These are phyloP conservation scores for Erpetoichthys calabaricus DNA, from an alignment of 2,797 vertebrate species.

Conservation along the genomic window DNA sequence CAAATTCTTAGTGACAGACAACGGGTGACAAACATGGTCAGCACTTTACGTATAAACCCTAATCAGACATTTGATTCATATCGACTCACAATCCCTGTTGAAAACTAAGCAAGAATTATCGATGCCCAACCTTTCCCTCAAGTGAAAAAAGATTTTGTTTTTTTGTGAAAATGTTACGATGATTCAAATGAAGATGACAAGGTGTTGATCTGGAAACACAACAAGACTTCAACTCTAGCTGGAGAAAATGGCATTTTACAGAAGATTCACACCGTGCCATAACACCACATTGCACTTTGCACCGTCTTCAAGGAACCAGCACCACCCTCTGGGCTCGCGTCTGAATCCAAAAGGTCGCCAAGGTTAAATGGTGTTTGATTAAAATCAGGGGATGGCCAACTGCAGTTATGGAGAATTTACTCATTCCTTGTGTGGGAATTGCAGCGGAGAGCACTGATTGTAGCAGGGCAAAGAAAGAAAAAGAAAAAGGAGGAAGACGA, in stretches of 20 bases:
- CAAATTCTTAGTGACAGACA: no score
- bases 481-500: no score
- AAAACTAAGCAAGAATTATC: no score
- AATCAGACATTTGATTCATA: no score
- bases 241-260: no score
- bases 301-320: slow-evolving; percentile 30
- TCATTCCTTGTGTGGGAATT: slow-evolving; percentile 42
- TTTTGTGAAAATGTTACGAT: no score
- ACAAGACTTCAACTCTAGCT: not conserved
- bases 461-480: not conserved
- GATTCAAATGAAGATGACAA: slow-evolving; percentile 16
- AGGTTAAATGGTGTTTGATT: slow-evolving; percentile 74
- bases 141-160: no score
- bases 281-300: slow-evolving; percentile 26
- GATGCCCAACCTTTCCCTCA: no score
- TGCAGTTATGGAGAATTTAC: slow-evolving; percentile 38
- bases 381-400: slow-evolving; percentile 67
- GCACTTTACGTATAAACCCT: no score
- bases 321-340: slow-evolving; percentile 30
- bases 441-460: slow-evolving; percentile 24
- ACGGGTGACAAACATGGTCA: no score
- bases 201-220: slow-evolving; percentile 26
- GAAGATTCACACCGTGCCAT: not conserved
- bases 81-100: no score
- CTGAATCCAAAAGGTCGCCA: slow-evolving; percentile 54